Evolutionary conservation across 2,888 invertebrate species (phyloP).

Genomic region (Drosophila conformis): DNA sequence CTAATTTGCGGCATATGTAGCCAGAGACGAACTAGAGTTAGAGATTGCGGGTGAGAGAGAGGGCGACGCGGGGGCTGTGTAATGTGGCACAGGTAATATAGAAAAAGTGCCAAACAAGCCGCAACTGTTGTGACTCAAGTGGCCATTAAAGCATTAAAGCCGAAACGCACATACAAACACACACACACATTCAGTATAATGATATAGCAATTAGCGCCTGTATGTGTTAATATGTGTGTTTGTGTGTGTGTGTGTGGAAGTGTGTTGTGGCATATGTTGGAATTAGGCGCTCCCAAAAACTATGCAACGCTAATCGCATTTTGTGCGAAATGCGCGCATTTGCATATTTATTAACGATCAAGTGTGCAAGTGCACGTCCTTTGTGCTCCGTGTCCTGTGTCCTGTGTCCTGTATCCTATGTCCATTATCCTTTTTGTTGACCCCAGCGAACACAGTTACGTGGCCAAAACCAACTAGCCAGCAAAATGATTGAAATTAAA

Average conservation of each 20-base stretch:
- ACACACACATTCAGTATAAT: conserved; percentile 34
- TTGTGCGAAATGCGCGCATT: conserved; percentile 56
- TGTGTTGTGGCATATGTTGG: conserved; percentile 35
- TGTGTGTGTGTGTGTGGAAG: conserved; percentile 1
- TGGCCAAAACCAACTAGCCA: conserved; percentile 46
- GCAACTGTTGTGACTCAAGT: conserved; percentile 70
- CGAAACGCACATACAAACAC: conserved; percentile 8
- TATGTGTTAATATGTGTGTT: conserved; percentile 7
- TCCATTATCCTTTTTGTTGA: conserved; percentile 8
- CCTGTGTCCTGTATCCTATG: conserved; percentile 6
- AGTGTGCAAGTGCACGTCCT: conserved; percentile 27
- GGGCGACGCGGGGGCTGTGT: not conserved
- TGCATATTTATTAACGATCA: conserved; percentile 73
- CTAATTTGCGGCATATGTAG: conserved; percentile 76
- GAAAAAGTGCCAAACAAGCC: conserved; percentile 61
- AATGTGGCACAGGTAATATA: conserved; percentile 38
- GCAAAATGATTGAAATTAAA: conserved; percentile 80
- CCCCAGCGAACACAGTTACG: conserved; percentile 19
- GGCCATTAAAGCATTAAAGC: conserved; percentile 75
- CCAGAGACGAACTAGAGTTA: conserved; percentile 2
- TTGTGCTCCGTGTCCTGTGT: conserved; percentile 6
- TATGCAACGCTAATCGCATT: conserved; percentile 68
- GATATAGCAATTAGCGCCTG: conserved; percentile 63
- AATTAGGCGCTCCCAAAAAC: conserved; percentile 42
- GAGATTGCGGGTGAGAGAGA: not conserved